These are phyloP conservation scores for Elgonia sp. DNA, from an alignment of 2,888 invertebrate species.

Conservation along the genomic window DNA sequence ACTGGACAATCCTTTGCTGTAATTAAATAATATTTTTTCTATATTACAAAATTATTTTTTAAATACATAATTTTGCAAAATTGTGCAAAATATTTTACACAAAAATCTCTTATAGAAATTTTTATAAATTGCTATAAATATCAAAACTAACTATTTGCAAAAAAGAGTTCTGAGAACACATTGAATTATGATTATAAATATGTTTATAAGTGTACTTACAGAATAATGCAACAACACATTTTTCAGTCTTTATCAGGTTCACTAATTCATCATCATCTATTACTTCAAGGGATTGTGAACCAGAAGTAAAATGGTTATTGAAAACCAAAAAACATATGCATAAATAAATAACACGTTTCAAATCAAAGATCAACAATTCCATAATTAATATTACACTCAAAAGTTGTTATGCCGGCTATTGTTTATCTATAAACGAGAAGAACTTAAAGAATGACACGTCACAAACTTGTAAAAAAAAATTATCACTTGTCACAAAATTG, in stretches of 20 bases:
- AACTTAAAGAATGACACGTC: conserved; percentile 10
- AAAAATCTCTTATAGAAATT: too few species aligned
- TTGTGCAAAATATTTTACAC: too few species aligned
- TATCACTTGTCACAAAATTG: neutral
- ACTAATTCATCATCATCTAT: conserved; percentile 94
- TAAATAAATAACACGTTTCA: neutral
- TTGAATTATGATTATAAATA: neutral
- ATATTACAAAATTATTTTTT: too few species aligned
- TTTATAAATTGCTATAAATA: too few species aligned
- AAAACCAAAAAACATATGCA: neutral
- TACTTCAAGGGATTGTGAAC: conserved; percentile 87
- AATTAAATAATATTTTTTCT: too few species aligned
- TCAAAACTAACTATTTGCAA: too few species aligned
- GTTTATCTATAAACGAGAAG: neutral
- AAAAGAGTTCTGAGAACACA: too few species aligned
- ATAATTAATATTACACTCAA: neutral
- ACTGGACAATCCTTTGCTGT: too few species aligned
- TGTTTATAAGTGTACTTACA: conserved; percentile 89
- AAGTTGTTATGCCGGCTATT: neutral
- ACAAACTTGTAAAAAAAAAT: conserved; percentile 1
- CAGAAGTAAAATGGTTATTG: conserved; percentile 10
- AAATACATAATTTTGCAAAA: too few species aligned
- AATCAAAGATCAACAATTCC: neutral
- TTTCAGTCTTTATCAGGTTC: conserved; percentile 92
- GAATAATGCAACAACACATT: conserved; percentile 93